phyloP scores from a whole-genome alignment of 2,113 vertebrate genomes.

The Dromas ardeola region DNA sequence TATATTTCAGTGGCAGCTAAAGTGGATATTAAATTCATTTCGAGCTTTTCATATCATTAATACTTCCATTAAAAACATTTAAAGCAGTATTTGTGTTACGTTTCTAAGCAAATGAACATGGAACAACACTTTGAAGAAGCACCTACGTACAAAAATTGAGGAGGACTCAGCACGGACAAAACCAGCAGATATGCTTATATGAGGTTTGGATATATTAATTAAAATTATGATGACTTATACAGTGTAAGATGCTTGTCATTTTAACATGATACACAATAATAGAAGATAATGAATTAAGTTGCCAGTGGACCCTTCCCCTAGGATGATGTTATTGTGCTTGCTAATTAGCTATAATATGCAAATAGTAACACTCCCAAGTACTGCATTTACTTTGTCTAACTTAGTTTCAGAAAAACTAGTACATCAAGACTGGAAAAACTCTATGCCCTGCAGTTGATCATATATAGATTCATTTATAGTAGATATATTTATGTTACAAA shows the following conservation, averaged over 20 bases:
- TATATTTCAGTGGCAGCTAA: neutral
- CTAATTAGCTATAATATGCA: slow-evolving; percentile 90
- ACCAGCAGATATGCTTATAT: slow-evolving; percentile 17
- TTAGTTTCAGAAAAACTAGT: neutral
- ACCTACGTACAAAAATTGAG: neutral
- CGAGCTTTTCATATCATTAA: neutral
- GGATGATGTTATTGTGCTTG: slow-evolving; percentile 78
- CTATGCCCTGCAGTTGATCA: neutral
- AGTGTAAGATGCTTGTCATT: slow-evolving; percentile 78
- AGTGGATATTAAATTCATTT: slow-evolving; percentile 36
- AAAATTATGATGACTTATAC: slow-evolving; percentile 68
- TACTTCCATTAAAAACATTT: slow-evolving; percentile 17
- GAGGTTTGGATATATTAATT: slow-evolving; percentile 53
- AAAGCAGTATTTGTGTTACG: neutral
- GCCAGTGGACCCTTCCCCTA: slow-evolving; percentile 66
- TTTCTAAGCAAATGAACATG: neutral
- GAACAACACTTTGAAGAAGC: neutral
- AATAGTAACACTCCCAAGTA: slow-evolving; percentile 60
- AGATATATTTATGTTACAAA: neutral
- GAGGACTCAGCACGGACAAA: neutral
- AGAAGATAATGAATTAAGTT: slow-evolving; percentile 78
- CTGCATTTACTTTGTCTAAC: neutral
- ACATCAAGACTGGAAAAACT: neutral
- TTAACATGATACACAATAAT: slow-evolving; percentile 77
- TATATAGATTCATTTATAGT: neutral